A percentile compares a stretch with the other conserved stretches of the same genome.
Evolutionary conservation across 92 coral and sea anemone genomes (phyloP).

Genomic region (Epizoanthus fatuus): DNA sequence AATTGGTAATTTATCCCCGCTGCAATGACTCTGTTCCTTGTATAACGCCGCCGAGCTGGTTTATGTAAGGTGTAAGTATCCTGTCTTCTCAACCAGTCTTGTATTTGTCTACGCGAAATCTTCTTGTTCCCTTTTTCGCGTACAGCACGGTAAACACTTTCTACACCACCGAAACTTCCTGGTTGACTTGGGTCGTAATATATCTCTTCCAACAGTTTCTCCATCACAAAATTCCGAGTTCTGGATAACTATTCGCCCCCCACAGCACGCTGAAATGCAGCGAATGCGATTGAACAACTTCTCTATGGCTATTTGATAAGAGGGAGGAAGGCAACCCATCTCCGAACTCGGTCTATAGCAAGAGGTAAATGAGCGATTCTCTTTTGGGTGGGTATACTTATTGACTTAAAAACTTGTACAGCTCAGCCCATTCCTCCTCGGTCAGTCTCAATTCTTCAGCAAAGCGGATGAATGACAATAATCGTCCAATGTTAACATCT

Average conservation of each 20-base stretch:
- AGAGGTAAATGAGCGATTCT: neutral
- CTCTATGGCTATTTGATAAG: neutral
- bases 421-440: neutral
- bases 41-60: too few relatives aligned
- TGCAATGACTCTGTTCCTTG: too few relatives aligned
- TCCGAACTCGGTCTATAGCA: neutral
- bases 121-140: too few relatives aligned
- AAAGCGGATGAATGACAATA: neutral
- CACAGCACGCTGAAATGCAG: slow-evolving; percentile 24
- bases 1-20: too few relatives aligned
- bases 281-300: slow-evolving; percentile 37
- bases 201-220: too few relatives aligned
- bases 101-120: too few relatives aligned
- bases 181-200: too few relatives aligned
- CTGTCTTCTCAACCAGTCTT: too few relatives aligned
- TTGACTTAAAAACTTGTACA: neutral
- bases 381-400: neutral
- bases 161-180: slow-evolving; percentile 23
- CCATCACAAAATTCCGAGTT: too few relatives aligned
- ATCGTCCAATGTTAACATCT: neutral
- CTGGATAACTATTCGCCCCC: neutral
- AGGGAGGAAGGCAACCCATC: slow-evolving; percentile 43
- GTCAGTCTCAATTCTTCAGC: slow-evolving; percentile 13
- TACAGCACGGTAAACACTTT: too few relatives aligned
- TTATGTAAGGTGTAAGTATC: too few relatives aligned